Conservation (phyloP, 2,113 vertebrate genomes). For the Triplophysa dalaica region DNA sequence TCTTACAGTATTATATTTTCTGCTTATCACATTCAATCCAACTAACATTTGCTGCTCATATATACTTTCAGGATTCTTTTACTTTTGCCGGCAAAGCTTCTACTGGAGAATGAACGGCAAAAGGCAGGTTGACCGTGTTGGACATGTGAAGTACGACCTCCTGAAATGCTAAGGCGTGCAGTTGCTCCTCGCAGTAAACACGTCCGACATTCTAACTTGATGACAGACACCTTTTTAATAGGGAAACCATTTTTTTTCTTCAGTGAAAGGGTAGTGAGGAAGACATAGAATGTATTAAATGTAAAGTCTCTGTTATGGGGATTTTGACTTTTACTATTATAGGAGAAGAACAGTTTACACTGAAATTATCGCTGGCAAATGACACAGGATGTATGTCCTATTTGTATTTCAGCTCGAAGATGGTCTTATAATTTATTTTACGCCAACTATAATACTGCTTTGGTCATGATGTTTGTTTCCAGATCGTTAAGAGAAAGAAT, state of each 20-base stretch:
- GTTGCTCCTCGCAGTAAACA: constrained; percentile 50
- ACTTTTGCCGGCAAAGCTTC: constrained; percentile 81
- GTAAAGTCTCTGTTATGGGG: constrained; percentile 18
- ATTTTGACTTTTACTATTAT: constrained; percentile 32
- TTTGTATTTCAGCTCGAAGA: constrained; percentile 3
- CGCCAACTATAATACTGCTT: constrained; percentile 1
- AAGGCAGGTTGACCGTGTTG: constrained; percentile 77
- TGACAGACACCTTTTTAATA: constrained; percentile 9
- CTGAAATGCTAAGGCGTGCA: constrained; percentile 70
- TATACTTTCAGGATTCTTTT: constrained; percentile 69
- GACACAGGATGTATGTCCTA: constrained; percentile 9
- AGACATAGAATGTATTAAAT: constrained; percentile 27
- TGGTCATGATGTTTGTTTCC: neutral
- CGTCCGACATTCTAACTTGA: neutral
- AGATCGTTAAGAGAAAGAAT: constrained; percentile 1
- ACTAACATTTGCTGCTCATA: neutral
- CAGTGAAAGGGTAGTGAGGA: constrained; percentile 11
- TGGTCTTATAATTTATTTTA: constrained; percentile 32
- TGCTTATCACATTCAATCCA: constrained; percentile 1
- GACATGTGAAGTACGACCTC: constrained; percentile 80
- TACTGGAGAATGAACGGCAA: constrained; percentile 81
- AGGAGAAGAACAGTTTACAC: constrained; percentile 32
- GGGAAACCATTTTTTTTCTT: constrained; percentile 17
- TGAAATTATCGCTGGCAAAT: constrained; percentile 20
- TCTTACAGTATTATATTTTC: neutral